Evolutionary conservation across 2,113 vertebrate genomes (phyloP), one percentile per base, ranked within the genome.

Genomic region (Corythornis madagascariensis): DNA sequence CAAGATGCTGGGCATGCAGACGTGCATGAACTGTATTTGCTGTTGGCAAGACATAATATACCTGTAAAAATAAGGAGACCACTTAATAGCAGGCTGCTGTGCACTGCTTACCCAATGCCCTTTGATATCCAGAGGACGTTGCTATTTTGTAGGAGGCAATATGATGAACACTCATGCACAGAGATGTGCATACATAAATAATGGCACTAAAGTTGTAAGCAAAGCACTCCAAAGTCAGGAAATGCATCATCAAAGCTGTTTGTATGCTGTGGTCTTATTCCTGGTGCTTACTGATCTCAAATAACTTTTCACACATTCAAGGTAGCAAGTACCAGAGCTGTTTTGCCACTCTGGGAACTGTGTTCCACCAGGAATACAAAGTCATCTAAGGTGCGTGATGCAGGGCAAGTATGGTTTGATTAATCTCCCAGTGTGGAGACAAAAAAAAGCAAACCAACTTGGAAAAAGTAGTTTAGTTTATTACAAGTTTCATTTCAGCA

Each of bases 1-100:
- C 97, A 98, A 55, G 97, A 97, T 2, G 95, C 84, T 19, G 97
- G 97, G 47, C 97, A 97, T 22, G 97, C 96, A 13, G 94, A 93
- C 42, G 56, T 95, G 76, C 97, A 97, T 18, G 78, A 56, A 25
- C 40, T 96, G 94, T 98, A 97, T 5, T 76, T 74, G 91, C 97
- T 98, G 89, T 97, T 96, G 47, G 76, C 59, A 24, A 94, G 91
- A 57, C 97, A 98, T 10, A 43, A 20, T 13, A 83, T 52, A 24
- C 25, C 96, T 97, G 92, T 42, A 33, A 65, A 87, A 89, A 79
- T 19, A 89, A 53, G 47, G 43, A 89, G 22, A 22, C 12, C 28
- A 38, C 71, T 81, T 85, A 55, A 55, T 1, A 47, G 11, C 55
- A 55, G 38, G 31, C 29, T 89, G 66, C 70, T 79, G 59, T 26